Base-by-base conservation (phyloP, 2,888 invertebrate genomes). In the Drosophila mayaguana region DNA sequence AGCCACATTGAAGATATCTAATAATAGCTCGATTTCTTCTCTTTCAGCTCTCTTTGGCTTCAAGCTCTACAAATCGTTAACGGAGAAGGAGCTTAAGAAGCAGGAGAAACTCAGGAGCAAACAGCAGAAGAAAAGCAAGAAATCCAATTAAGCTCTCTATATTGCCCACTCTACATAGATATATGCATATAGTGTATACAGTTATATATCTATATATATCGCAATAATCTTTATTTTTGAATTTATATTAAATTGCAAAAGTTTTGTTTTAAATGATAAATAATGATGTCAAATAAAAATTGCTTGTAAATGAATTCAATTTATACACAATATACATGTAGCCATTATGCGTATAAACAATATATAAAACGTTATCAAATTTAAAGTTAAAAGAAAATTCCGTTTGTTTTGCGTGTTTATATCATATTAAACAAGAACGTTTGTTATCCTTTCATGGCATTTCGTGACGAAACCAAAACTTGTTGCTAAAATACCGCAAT, bases 11-110 rank as follows among this genome's bases (percentile, higher is more conserved):
- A 16, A 36, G 20, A 9, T 36, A 20, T n/a, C 8, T 36, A 53
- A 53, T 16, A 20, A 4, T 53, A 16, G n/a, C 9, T 22, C 18
- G 8, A 9, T 22, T 2, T 16, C 53, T 22, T 36, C 16, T 53
- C 36, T 96, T 95, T 11, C 95, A 97, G 97, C 95, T 71, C 96
- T 97, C 93, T 97, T 97, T 93, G 96, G 96, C 72, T 97, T 96
- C 94, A 97, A 97, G 92, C 94, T 98, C 60, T 96, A 96, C 93
- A 96, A 95, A 92, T 96, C 96, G 62, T 93, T 97, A 80, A 95
- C 95, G 81, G 96, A 96, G 32, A 96, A 96, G 89, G 96, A 97
- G 83, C 93, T 94, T 71, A 96, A 95, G 86, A 94, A 95, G 78
- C 96, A 97, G 91, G 97, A 97, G 89, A 97, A 97, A 93, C 96